A percentile compares a stretch with the other conserved stretches of the same genome.
Conservation (phyloP, 2,888 invertebrate species). For the Chaitophorus viminalis region DNA sequence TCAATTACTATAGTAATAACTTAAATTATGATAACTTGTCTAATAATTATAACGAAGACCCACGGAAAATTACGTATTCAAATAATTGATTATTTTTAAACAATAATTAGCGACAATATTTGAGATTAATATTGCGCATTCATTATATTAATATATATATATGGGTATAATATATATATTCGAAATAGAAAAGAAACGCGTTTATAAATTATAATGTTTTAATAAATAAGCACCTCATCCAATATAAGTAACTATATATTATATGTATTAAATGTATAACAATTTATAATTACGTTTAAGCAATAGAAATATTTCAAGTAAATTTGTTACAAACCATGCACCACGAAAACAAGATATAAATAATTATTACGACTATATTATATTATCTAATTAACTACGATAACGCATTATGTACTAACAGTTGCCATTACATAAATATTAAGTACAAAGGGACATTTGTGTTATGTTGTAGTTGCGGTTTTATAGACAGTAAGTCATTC, state of each 20-base stretch:
- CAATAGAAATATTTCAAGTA: not conserved
- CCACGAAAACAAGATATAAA: not conserved
- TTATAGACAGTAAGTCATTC: no score
- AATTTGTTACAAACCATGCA: constrained; percentile 2
- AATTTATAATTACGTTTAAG: not conserved
- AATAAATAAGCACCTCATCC: no score
- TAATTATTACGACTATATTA: not conserved
- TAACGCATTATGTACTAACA: not conserved
- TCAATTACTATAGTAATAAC: not conserved
- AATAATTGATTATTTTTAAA: not conserved
- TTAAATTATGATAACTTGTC: not conserved
- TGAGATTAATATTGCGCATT: not conserved
- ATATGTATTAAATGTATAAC: not conserved
- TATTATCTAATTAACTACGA: not conserved
- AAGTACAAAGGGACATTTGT: not conserved
- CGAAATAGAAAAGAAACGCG: not conserved
- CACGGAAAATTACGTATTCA: not conserved
- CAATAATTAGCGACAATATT: not conserved
- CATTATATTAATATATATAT: not conserved
- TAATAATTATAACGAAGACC: not conserved
- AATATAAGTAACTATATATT: not conserved
- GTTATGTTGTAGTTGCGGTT: not conserved
- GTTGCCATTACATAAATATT: not conserved
- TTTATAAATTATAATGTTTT: not conserved
- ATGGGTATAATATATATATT: not conserved